A percentile compares a stretch with the other conserved stretches of the same genome.
Conservation (phyloP, 2,113 vertebrate species). For the Cyrtonyx montezumae region DNA sequence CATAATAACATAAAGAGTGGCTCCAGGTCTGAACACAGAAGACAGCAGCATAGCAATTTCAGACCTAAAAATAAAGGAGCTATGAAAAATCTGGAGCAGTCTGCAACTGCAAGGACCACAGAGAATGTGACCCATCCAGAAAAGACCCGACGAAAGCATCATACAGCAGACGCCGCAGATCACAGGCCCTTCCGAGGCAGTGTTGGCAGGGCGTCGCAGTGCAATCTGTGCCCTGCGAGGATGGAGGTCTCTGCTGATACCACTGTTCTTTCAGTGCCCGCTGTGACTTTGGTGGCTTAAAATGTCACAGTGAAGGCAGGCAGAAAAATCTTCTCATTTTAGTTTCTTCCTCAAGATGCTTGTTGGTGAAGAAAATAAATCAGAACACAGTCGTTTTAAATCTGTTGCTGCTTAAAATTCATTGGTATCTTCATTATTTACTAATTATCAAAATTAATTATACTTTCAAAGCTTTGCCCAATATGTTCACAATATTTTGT, state of each 20-base stretch:
- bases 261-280: constrained; percentile 78
- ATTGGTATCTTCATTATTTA: constrained; percentile 68
- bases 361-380: constrained; percentile 70
- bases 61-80: constrained; percentile 79
- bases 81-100: constrained; percentile 69
- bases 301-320: constrained; percentile 5
- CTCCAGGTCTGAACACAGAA: constrained; percentile 76
- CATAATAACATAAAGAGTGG: constrained; percentile 40
- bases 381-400: constrained; percentile 64
- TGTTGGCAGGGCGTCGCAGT: constrained; percentile 64
- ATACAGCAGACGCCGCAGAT: constrained; percentile 6
- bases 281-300: constrained; percentile 83
- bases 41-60: constrained; percentile 77
- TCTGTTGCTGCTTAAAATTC: constrained; percentile 66
- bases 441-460: constrained; percentile 70
- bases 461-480: constrained; percentile 73
- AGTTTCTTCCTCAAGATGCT: constrained; percentile 73
- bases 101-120: constrained; percentile 53
- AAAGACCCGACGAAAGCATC: constrained; percentile 73
- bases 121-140: constrained; percentile 53
- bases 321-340: constrained; percentile 43
- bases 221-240: constrained; percentile 77
- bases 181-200: constrained; percentile 70
- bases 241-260: constrained; percentile 78
- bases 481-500: constrained; percentile 67